Conservation (phyloP, 2,113 vertebrate genomes). For the Gila orcuttii region DNA sequence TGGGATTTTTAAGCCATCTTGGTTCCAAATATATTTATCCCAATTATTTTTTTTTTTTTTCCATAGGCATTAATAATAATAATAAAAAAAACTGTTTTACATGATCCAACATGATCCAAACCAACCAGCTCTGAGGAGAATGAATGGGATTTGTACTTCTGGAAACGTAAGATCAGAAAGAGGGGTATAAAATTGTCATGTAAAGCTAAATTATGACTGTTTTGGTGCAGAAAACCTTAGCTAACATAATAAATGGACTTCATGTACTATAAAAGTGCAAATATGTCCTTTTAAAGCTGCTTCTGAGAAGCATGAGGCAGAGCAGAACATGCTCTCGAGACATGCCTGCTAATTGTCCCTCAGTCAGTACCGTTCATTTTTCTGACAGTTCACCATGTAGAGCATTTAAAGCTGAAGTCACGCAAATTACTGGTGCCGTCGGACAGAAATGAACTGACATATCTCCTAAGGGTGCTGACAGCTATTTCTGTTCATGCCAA, state of each 20-base stretch:
- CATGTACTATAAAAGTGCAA: neutral
- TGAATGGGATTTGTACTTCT: neutral
- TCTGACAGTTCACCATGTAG: conserved; percentile 36
- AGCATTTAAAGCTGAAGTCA: conserved; percentile 33
- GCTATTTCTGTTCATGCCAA: conserved; percentile 26
- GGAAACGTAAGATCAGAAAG: neutral
- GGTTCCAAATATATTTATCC: too few species aligned
- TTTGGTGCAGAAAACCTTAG: neutral
- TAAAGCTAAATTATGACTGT: neutral
- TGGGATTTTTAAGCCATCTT: too few species aligned
- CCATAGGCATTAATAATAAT: too few species aligned
- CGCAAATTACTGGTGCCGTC: conserved; percentile 21
- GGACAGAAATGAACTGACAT: conserved; percentile 21
- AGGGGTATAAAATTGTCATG: neutral
- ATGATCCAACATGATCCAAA: too few species aligned
- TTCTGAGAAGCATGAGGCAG: neutral
- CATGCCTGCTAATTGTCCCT: conserved; percentile 21
- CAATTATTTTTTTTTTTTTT: too few species aligned
- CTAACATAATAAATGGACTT: neutral
- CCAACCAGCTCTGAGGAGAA: neutral
- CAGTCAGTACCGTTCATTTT: neutral
- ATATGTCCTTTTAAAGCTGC: neutral
- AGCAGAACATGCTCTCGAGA: conserved; percentile 8
- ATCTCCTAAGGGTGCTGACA: conserved; percentile 12
- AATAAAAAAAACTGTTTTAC: too few species aligned